A percentile compares a stretch with the other conserved stretches of the same genome.
These are phyloP conservation scores for Xiphophorus maculatus DNA, from an alignment of 2,113 vertebrate species.

Conservation along the genomic window DNA sequence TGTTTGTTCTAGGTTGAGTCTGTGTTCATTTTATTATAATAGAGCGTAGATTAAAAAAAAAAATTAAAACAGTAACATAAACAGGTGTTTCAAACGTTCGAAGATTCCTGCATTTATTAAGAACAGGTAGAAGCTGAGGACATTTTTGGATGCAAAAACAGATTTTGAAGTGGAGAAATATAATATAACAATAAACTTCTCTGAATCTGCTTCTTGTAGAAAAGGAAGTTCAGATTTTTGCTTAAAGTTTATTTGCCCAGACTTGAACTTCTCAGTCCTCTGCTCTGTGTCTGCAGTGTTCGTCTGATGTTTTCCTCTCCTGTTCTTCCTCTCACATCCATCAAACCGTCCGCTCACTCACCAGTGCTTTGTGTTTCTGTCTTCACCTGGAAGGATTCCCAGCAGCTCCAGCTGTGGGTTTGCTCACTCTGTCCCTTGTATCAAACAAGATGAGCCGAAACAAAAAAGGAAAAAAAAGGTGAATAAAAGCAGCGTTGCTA, in stretches of 20 bases:
- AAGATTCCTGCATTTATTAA: no score
- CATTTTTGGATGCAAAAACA: no score
- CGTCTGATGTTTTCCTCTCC: background rate
- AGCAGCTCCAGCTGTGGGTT: conserved; percentile 76
- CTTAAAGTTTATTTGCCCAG: background rate
- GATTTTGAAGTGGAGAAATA: no score
- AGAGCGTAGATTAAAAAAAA: background rate
- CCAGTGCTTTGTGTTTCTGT: conserved; percentile 42
- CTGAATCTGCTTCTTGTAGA: no score
- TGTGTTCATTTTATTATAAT: background rate
- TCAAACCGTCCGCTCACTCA: conserved; percentile 36
- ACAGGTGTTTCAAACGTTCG: no score
- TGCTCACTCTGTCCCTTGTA: conserved; percentile 53
- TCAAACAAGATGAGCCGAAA: conserved; percentile 57
- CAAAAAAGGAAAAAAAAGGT: conserved; percentile 1
- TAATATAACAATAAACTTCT: no score
- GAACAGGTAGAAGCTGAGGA: no score
- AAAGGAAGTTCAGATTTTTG: background rate
- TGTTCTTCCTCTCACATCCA: background rate
- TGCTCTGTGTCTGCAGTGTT: background rate
- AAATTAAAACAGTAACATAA: no score
- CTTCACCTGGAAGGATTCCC: conserved; percentile 73
- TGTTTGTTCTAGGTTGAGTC: background rate
- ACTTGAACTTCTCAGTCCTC: background rate
- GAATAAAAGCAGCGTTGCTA: conserved; percentile 30